Base-by-base conservation (phyloP, 2,888 invertebrate genomes). In the Scaptomyza flava region DNA sequence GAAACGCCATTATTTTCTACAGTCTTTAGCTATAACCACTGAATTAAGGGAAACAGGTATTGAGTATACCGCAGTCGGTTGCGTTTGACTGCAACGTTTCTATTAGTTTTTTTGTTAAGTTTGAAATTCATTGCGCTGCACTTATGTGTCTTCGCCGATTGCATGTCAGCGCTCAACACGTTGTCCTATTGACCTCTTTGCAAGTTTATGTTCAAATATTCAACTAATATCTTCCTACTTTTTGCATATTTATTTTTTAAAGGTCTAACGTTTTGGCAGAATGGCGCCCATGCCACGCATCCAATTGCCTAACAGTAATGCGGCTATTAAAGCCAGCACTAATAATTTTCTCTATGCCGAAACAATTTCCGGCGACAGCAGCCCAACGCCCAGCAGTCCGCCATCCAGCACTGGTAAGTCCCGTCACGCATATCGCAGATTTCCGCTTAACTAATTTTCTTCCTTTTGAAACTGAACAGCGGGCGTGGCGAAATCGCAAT, bases 401-500 rank as follows among this genome's bases (percentile, higher is more conserved):
- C 92, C 92, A 5, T 90, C 90, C 34, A 92, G 92, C 68, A 91
- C 92, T 88, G 91, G 92, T 92, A 74, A 68, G 59, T 27, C 9
- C 9, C 9, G 6, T 6, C n/a, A 33, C 8, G 31, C 33, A 43
- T 34, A 36, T 45, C 6, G 8, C 12, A 61, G 33, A 52, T 27
- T 52, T 53, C 23, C 30, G 34, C n/a, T 42, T 43, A n/a, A 47
- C 27, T 2, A n/a, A 5, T 14, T 20, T 41, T 7, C 14, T 3
- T 17, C 5, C 23, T 45, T n/a, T 43, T 27, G 3, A 34, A 38
- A 47, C 11, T 33, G 0, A n/a, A 4, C 57, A 80, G 59, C 76
- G 73, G 92, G 90, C 69, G 90, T 90, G 20, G 90, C 91, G 45
- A 92, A 92, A 87, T 92, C 92, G 31, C 92, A 93, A 74, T 93